phyloP scores from a whole-genome alignment of 2,888 invertebrate species.

The Noctua janthe region DNA sequence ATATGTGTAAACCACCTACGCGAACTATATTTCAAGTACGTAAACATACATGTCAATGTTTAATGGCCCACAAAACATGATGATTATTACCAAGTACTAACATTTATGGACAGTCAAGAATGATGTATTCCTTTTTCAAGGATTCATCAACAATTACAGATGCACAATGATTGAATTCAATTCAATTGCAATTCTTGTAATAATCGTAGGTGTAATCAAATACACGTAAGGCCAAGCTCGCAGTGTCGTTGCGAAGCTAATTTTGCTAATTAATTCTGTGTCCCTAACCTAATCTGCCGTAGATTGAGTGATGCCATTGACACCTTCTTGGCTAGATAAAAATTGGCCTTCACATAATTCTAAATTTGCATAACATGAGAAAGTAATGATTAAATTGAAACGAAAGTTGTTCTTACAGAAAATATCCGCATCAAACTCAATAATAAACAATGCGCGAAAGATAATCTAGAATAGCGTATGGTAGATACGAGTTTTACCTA shows the following conservation, averaged over 20 bases:
- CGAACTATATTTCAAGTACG: slow-evolving; percentile 68
- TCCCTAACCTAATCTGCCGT: slow-evolving; percentile 63
- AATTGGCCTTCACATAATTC: slow-evolving; percentile 30
- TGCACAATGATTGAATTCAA: slow-evolving; percentile 70
- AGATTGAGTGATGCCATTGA: slow-evolving; percentile 37
- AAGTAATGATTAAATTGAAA: slow-evolving; percentile 1
- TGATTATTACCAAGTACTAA: slow-evolving; percentile 69
- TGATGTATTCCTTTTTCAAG: slow-evolving; percentile 71
- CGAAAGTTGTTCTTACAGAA: background rate
- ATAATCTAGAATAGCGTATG: slow-evolving; percentile 13
- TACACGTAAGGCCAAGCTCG: slow-evolving; percentile 65
- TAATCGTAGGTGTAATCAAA: slow-evolving; percentile 71
- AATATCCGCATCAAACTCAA: slow-evolving; percentile 32
- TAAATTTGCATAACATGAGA: slow-evolving; percentile 7
- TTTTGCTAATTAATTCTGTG: slow-evolving; percentile 65
- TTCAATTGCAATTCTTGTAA: slow-evolving; percentile 71
- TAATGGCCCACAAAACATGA: slow-evolving; percentile 72
- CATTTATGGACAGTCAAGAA: slow-evolving; percentile 69
- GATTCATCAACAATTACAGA: slow-evolving; percentile 71
- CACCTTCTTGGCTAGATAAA: slow-evolving; percentile 39
- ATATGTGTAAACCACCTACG: slow-evolving; percentile 66
- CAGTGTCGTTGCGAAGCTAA: slow-evolving; percentile 59
- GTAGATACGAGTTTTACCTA: slow-evolving; percentile 21
- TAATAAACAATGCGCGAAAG: slow-evolving; percentile 8
- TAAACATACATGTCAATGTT: slow-evolving; percentile 72